Evolutionary conservation across 1,140 invertebrate species (phyloP).

Genomic region (Trachymyrmex cornetzi): DNA sequence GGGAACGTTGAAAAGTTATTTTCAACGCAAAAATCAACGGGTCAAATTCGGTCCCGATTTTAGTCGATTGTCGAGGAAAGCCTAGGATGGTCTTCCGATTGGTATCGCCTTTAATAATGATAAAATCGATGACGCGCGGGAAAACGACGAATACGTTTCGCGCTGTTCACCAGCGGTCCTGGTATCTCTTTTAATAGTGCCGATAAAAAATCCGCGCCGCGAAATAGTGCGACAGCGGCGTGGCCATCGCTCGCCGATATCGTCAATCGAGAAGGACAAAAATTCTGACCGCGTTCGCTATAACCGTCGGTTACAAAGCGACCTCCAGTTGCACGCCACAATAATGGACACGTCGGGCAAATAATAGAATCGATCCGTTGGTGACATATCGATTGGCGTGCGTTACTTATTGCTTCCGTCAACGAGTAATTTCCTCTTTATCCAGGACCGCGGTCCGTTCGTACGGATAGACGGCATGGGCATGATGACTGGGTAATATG

Average conservation of each 20-base stretch:
- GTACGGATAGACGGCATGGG: conserved; percentile 60
- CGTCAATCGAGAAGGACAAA: conserved; percentile 23
- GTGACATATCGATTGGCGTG: conserved; percentile 58
- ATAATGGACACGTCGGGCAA: conserved; percentile 55
- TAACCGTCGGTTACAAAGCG: conserved; percentile 21
- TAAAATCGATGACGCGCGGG: conserved; percentile 47
- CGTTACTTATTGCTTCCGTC: conserved; percentile 80
- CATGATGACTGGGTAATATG: conserved; percentile 74
- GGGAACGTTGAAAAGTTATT: conserved; percentile 58
- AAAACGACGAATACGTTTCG: conserved; percentile 2
- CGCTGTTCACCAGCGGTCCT: neutral
- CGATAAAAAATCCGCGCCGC: conserved; percentile 20
- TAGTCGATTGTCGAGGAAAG: neutral
- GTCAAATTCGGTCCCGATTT: conserved; percentile 9
- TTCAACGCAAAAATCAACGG: conserved; percentile 44
- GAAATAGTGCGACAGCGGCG: conserved; percentile 5
- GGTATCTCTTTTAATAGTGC: conserved; percentile 42
- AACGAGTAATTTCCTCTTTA: conserved; percentile 79
- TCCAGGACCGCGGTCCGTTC: conserved; percentile 62
- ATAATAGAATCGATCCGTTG: conserved; percentile 56
- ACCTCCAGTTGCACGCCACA: neutral
- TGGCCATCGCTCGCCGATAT: neutral
- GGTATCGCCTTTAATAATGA: conserved; percentile 44
- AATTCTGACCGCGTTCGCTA: conserved; percentile 35
- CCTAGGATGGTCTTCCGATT: conserved; percentile 30